Percentiles rank a stretch among this genome's conserved stretches.
phyloP scores from a whole-genome alignment of 2,113 vertebrate species.

The Lipophrys pholis region DNA sequence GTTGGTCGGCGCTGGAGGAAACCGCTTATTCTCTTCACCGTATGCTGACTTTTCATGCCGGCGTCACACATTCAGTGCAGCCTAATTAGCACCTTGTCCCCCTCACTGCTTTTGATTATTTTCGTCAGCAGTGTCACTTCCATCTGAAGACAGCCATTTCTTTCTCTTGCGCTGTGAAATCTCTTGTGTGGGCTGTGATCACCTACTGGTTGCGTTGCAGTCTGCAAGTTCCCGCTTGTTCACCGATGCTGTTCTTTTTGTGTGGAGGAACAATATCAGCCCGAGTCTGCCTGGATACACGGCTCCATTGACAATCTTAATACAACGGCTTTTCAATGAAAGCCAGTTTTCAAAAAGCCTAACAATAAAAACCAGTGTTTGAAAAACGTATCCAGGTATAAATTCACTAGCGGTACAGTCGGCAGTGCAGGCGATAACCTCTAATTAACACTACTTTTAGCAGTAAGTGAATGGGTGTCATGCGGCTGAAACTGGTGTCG shows the following conservation, averaged over 20 bases:
- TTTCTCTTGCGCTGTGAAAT: neutral
- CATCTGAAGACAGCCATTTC: neutral
- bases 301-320: neutral
- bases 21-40: too few relatives aligned
- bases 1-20: too few relatives aligned
- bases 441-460: too few relatives aligned
- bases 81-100: conserved; percentile 4
- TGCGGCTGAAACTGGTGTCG: too few relatives aligned
- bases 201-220: neutral
- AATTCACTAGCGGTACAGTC: too few relatives aligned
- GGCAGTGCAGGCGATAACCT: too few relatives aligned
- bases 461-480: too few relatives aligned
- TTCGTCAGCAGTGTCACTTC: conserved; percentile 18
- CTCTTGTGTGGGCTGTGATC: conserved; percentile 2
- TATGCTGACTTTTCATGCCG: neutral
- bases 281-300: neutral
- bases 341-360: too few relatives aligned
- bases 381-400: too few relatives aligned
- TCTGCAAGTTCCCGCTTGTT: neutral
- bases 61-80: neutral
- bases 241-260: neutral
- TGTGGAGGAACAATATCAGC: neutral
- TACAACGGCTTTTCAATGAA: neutral
- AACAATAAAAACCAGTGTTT: too few relatives aligned
- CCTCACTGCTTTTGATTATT: conserved; percentile 5